phyloP scores from a whole-genome alignment of 2,113 vertebrate genomes.

The Speoplatyrhinus poulsoni region DNA sequence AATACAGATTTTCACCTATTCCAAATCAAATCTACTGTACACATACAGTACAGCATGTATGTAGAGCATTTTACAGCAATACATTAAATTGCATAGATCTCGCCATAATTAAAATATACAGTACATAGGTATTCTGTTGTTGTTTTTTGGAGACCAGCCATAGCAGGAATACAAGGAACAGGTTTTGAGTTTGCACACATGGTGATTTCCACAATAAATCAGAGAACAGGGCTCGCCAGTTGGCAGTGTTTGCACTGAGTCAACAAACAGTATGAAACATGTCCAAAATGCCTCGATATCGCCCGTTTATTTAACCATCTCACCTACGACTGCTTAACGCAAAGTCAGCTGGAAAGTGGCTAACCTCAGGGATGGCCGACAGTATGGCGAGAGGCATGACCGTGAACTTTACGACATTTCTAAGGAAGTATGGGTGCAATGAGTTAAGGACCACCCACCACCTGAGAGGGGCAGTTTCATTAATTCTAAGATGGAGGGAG shows the following conservation, averaged over 20 bases:
- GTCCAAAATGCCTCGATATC: slow-evolving; percentile 24
- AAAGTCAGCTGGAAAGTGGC: slow-evolving; percentile 38
- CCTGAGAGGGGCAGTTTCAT: slow-evolving; percentile 44
- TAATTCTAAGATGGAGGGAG: slow-evolving; percentile 61
- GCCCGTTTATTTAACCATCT: slow-evolving; percentile 59
- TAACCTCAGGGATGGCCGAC: slow-evolving; percentile 61
- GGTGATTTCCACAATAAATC: slow-evolving; percentile 36
- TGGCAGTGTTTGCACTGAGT: slow-evolving; percentile 46
- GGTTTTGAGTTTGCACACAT: slow-evolving; percentile 53
- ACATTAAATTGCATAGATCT: background rate
- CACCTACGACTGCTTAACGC: slow-evolving; percentile 33
- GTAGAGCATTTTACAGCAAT: background rate
- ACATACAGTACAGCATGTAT: background rate
- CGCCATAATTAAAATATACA: slow-evolving; percentile 30
- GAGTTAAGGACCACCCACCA: slow-evolving; percentile 67
- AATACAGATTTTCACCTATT: background rate
- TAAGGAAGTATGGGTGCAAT: slow-evolving; percentile 31
- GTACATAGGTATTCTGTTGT: slow-evolving; percentile 16
- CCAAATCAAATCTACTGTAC: background rate
- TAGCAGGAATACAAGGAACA: slow-evolving; percentile 26
- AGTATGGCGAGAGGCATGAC: slow-evolving; percentile 47
- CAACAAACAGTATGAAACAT: slow-evolving; percentile 54
- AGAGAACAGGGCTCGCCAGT: slow-evolving; percentile 54
- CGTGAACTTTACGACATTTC: slow-evolving; percentile 61
- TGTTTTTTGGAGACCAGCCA: slow-evolving; percentile 40